Percentiles rank a stretch among this genome's conserved stretches.
These are phyloP conservation scores for Kryptolebias ocellatus DNA, from an alignment of 2,797 vertebrate genomes.

Conservation along the genomic window DNA sequence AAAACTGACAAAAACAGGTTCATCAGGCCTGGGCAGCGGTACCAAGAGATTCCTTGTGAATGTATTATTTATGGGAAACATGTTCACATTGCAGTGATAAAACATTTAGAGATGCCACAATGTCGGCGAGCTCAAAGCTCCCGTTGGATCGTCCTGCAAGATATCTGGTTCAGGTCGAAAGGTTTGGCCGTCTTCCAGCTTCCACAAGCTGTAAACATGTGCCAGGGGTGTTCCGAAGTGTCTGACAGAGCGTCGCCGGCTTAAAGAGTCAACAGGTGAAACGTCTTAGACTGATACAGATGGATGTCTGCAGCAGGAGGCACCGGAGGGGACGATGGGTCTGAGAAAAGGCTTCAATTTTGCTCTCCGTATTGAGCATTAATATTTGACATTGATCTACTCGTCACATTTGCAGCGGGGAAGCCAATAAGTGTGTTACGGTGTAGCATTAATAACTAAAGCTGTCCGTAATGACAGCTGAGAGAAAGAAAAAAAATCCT, in stretches of 20 bases:
- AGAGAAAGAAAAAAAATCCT: constrained; percentile 22
- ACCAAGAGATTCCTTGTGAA: background rate
- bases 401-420: constrained; percentile 15
- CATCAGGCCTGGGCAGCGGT: background rate
- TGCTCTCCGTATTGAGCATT: constrained; percentile 15
- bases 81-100: background rate
- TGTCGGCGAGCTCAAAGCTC: background rate
- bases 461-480: constrained; percentile 7
- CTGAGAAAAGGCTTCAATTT: constrained; percentile 29
- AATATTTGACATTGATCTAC: constrained; percentile 24
- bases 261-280: constrained; percentile 3
- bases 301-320: background rate
- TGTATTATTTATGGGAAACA: background rate
- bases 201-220: background rate
- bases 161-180: background rate
- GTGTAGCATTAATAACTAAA: constrained; percentile 22
- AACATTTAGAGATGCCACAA: background rate
- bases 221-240: background rate
- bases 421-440: constrained; percentile 12
- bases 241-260: background rate
- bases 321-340: background rate
- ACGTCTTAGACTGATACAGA: background rate
- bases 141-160: constrained; percentile 4
- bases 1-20: constrained; percentile 4
- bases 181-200: background rate